phyloP scores from a whole-genome alignment of 2,113 vertebrate species.

The Arothron firmamentum region DNA sequence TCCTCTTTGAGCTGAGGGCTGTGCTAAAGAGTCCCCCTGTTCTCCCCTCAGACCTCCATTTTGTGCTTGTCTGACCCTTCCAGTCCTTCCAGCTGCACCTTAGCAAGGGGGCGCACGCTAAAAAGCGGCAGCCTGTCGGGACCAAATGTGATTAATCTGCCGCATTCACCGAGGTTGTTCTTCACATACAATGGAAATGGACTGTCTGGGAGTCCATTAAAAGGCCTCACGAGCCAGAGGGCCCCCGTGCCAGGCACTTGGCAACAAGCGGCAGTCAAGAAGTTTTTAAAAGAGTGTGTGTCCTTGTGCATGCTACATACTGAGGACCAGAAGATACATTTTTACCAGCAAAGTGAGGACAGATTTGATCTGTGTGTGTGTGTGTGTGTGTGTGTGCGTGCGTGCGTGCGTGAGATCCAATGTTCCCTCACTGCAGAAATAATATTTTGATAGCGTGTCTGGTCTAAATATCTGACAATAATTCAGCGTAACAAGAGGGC shows the following conservation, averaged over 20 bases:
- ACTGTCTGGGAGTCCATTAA: conserved; percentile 83
- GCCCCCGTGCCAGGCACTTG: conserved; percentile 71
- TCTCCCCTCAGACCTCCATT: conserved; percentile 79
- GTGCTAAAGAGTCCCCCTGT: conserved; percentile 70
- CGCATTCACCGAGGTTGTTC: conserved; percentile 80
- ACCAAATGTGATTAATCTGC: conserved; percentile 91
- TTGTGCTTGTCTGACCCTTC: conserved; percentile 79
- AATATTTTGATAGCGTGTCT: conserved; percentile 51
- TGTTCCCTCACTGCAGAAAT: conserved; percentile 29
- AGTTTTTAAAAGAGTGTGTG: conserved; percentile 44
- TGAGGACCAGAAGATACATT: not conserved
- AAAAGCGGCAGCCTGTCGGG: conserved; percentile 78
- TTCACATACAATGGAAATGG: conserved; percentile 82
- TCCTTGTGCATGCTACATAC: not conserved
- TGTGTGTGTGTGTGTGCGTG: not conserved
- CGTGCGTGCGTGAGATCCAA: not conserved
- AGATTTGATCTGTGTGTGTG: conserved; percentile 5
- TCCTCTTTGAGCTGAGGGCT: conserved; percentile 74
- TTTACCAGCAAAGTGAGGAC: too few species aligned
- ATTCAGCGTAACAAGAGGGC: conserved; percentile 41
- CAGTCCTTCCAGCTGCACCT: conserved; percentile 67
- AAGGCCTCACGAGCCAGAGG: conserved; percentile 72
- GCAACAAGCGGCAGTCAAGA: conserved; percentile 61
- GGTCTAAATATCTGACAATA: conserved; percentile 42
- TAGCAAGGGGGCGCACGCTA: conserved; percentile 69